Evolutionary conservation across 2,797 vertebrate species (phyloP).

Genomic region (Alouatta caraya): DNA sequence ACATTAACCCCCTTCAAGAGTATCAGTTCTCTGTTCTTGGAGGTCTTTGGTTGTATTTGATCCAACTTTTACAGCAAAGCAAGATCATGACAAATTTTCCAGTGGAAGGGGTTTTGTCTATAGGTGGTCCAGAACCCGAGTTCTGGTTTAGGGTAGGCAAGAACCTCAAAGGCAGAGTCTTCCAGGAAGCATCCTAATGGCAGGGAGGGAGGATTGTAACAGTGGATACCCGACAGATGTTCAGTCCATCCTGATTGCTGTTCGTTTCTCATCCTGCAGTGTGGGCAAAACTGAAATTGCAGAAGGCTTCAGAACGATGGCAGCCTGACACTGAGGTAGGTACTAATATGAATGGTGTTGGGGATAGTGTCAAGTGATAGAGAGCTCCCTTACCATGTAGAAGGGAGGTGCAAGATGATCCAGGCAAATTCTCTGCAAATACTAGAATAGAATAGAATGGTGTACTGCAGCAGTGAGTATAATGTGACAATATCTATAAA

Average conservation of each 20-base stretch:
- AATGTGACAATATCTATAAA: not conserved
- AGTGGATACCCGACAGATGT: not conserved
- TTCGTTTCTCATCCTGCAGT: constrained; percentile 84
- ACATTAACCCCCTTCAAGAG: not conserved
- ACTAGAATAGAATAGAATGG: too few relatives aligned
- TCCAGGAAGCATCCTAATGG: not conserved
- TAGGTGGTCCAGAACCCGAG: not conserved
- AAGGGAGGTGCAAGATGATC: not conserved
- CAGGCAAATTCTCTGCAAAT: too few relatives aligned
- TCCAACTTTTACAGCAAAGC: not conserved
- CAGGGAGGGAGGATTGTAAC: not conserved
- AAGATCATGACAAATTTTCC: constrained; percentile 1
- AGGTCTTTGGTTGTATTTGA: not conserved
- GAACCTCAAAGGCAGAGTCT: not conserved
- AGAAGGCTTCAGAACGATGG: constrained; percentile 97
- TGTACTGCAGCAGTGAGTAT: not conserved
- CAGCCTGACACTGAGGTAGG: constrained; percentile 98
- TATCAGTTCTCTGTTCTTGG: not conserved
- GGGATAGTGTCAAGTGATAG: not conserved
- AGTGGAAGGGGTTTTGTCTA: not conserved
- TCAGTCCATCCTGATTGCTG: not conserved
- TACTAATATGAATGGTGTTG: fast-evolving
- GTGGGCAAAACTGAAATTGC: constrained; percentile 98
- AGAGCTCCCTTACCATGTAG: not conserved
- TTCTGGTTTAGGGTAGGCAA: not conserved